Percentiles rank a stretch among this genome's conserved stretches.
phyloP scores from a whole-genome alignment of 2,113 vertebrate genomes.

The Empidonax traillii region DNA sequence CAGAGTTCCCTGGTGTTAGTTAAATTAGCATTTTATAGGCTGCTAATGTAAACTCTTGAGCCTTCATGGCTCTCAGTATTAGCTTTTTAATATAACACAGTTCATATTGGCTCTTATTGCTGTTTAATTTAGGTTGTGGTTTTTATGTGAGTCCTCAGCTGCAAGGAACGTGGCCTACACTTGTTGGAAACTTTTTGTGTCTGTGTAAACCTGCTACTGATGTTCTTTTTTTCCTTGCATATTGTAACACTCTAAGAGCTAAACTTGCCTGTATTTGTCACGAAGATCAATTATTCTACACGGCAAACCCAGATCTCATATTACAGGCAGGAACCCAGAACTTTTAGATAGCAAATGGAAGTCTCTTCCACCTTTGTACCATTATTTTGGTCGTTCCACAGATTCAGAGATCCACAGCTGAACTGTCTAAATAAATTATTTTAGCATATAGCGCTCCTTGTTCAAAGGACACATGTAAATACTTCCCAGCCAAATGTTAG shows the following conservation, averaged over 20 bases:
- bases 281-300: not conserved
- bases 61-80: not conserved
- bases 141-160: not conserved
- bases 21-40: not conserved
- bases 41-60: not conserved
- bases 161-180: not conserved
- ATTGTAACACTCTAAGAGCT: not conserved
- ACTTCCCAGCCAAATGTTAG: slow-evolving; percentile 5
- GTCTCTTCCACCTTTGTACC: not conserved
- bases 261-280: not conserved
- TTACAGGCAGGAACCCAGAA: not conserved
- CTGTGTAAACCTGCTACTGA: not conserved
- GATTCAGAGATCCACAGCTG: not conserved
- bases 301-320: not conserved
- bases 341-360: not conserved
- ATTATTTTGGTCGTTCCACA: not conserved
- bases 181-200: not conserved
- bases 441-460: not conserved
- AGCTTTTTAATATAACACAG: slow-evolving; percentile 13
- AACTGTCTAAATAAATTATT: not conserved
- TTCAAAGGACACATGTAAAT: slow-evolving; percentile 1
- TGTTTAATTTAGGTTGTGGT: not conserved
- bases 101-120: not conserved
- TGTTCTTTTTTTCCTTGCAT: not conserved
- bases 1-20: not conserved